Conservation (phyloP, 2,888 invertebrate species). For the Abrostola tripartita region DNA sequence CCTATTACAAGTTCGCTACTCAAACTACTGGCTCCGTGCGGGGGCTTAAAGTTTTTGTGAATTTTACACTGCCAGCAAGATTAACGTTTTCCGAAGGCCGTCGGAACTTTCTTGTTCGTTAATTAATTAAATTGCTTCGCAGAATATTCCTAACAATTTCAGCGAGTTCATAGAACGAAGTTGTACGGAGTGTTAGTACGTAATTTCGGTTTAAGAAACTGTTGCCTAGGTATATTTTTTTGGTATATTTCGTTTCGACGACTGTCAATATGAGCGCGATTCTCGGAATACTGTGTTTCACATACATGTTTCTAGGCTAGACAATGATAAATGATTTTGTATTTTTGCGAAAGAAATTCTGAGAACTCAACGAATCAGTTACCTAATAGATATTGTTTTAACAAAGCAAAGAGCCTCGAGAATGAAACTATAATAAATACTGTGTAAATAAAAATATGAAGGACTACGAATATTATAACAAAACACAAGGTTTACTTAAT, state of each 20-base stretch:
- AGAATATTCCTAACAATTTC: conserved; percentile 58
- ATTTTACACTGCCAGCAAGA: conserved; percentile 78
- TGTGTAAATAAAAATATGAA: not conserved
- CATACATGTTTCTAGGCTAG: not conserved
- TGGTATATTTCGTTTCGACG: conserved; percentile 7
- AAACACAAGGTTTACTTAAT: conserved; percentile 14
- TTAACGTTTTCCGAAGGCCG: conserved; percentile 68
- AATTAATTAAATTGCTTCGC: conserved; percentile 75
- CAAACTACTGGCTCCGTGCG: conserved; percentile 68
- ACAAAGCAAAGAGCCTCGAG: not conserved
- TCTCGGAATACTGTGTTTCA: not conserved
- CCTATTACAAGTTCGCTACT: conserved; percentile 78
- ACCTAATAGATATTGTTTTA: not conserved
- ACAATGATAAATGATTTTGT: not conserved
- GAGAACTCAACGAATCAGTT: not conserved
- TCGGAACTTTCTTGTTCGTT: conserved; percentile 68
- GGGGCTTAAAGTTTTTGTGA: conserved; percentile 82
- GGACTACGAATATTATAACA: not conserved
- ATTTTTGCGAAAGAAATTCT: not conserved
- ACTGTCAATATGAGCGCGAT: not conserved
- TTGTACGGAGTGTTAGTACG: conserved; percentile 22
- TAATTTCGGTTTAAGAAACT: conserved; percentile 33
- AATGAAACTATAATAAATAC: no score
- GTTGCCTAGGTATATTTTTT: not conserved
- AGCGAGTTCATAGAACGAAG: conserved; percentile 45